Conservation (phyloP, 2,888 invertebrate species). For the Micoletzkya japonica region DNA sequence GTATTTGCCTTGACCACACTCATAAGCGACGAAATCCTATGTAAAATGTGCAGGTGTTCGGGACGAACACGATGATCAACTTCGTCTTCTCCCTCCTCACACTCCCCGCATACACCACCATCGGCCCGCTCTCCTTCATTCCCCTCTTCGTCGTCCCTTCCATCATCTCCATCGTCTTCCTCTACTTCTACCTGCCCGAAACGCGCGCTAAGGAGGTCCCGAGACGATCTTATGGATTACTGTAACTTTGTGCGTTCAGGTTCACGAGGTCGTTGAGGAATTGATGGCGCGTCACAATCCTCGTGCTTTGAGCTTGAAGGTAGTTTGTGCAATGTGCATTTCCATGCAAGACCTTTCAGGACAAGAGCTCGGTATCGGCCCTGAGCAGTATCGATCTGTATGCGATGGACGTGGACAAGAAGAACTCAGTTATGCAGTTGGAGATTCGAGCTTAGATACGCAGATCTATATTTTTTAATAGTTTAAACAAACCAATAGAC, state of each 20-base stretch:
- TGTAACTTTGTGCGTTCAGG: background rate
- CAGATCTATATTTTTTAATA: no score
- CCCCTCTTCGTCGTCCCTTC: constrained; percentile 42
- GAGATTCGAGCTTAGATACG: no score
- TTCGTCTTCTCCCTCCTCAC: constrained; percentile 24
- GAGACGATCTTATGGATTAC: constrained; percentile 2
- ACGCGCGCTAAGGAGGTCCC: constrained; percentile 41
- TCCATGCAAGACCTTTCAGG: no score
- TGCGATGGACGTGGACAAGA: no score
- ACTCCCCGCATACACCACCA: constrained; percentile 21
- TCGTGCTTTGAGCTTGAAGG: no score
- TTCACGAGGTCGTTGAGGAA: constrained; percentile 32
- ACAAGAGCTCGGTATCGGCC: no score
- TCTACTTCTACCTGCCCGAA: constrained; percentile 41
- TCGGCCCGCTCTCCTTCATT: constrained; percentile 45
- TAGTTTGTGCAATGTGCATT: no score
- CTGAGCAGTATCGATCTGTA: no score
- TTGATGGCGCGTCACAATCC: constrained; percentile 22
- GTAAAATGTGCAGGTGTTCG: constrained; percentile 13
- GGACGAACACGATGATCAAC: constrained; percentile 26
- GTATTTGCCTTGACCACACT: background rate
- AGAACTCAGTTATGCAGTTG: no score
- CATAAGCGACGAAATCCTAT: background rate
- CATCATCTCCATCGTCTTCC: constrained; percentile 36
- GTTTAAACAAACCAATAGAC: no score